Percentiles rank a stretch among this genome's conserved stretches.
phyloP scores from a whole-genome alignment of 2,797 vertebrate genomes.

The Avahi laniger region DNA sequence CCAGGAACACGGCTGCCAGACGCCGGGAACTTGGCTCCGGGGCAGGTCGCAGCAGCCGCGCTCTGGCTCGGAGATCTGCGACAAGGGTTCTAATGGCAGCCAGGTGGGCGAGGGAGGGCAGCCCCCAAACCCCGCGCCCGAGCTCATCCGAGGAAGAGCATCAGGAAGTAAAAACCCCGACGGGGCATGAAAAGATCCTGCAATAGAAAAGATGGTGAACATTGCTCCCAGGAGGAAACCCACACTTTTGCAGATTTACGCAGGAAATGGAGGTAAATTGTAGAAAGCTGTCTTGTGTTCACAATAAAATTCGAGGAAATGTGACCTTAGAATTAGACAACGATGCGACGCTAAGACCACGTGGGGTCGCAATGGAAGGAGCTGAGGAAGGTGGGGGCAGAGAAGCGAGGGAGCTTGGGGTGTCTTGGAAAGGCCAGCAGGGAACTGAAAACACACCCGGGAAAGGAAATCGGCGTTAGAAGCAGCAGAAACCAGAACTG shows the following conservation, averaged over 20 bases:
- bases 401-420: neutral
- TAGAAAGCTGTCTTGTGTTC: neutral
- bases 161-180: neutral
- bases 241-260: neutral
- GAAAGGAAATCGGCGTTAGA: neutral
- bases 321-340: neutral
- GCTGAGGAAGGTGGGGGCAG: neutral
- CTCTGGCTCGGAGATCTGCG: neutral
- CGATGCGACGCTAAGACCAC: rapidly evolving
- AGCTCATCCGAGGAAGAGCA: neutral
- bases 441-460: neutral
- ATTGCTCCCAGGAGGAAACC: neutral
- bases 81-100: neutral
- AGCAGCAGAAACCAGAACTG: neutral
- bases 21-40: neutral
- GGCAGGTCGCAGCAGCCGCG: conserved; percentile 8
- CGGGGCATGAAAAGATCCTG: neutral
- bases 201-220: neutral
- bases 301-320: neutral
- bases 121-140: neutral
- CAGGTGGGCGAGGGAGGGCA: neutral
- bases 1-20: conserved; percentile 37
- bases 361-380: rapidly evolving
- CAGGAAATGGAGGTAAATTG: neutral
- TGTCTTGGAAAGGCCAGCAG: neutral